phyloP scores from a whole-genome alignment of 2,797 vertebrate species.

The Lutjanus campechanus region DNA sequence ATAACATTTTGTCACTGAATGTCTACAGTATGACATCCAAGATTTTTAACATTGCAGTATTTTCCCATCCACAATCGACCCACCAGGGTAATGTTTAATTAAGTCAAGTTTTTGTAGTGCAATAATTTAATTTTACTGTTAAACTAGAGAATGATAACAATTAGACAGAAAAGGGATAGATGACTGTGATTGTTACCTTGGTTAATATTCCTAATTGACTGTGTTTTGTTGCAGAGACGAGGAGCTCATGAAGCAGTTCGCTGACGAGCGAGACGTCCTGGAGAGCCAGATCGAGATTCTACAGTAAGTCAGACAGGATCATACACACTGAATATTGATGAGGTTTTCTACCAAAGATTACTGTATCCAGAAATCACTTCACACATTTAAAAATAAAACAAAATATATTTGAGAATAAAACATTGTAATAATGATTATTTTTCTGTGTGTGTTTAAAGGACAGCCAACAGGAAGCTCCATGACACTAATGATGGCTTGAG shows the following conservation, averaged over 20 bases:
- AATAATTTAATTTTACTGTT: no score
- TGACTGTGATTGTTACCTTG: not conserved
- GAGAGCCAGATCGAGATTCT: conserved; percentile 95
- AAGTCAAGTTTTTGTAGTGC: no score
- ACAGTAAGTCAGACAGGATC: conserved; percentile 88
- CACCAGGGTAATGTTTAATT: no score
- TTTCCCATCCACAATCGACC: no score
- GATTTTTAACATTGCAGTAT: no score
- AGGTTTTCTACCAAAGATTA: not conserved
- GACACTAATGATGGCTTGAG: conserved; percentile 96
- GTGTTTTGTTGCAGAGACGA: conserved; percentile 88
- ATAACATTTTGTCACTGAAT: no score
- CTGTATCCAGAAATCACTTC: not conserved
- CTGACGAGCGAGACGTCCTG: conserved; percentile 92
- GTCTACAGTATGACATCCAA: no score
- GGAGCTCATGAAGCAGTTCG: conserved; percentile 92
- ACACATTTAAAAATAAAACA: not conserved
- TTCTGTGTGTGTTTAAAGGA: conserved; percentile 77
- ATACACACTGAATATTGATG: not conserved
- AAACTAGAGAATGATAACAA: no score
- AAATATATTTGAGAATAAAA: not conserved
- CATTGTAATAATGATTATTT: not conserved
- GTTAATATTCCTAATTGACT: not conserved
- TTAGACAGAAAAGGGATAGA: no score
- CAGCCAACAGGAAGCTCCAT: conserved; percentile 95